Percentiles rank a stretch among this genome's conserved stretches.
phyloP scores from a whole-genome alignment of 2,113 vertebrate genomes.

The Peromyscus polionotus region DNA sequence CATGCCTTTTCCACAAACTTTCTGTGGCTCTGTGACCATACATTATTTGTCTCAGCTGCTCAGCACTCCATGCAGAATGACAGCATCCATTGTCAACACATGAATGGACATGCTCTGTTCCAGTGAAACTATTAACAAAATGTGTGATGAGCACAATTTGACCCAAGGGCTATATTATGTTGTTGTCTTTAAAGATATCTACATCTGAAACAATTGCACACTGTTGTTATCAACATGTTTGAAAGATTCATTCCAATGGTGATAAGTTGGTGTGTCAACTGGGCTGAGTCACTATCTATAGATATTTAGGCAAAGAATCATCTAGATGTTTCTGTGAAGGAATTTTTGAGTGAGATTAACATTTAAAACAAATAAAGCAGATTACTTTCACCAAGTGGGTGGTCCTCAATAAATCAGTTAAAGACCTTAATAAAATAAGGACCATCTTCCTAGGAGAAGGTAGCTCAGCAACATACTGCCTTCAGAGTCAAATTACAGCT shows the following conservation, averaged over 20 bases:
- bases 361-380: slow-evolving; percentile 13
- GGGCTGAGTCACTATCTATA: not conserved
- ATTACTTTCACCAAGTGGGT: not conserved
- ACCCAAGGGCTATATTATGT: not conserved
- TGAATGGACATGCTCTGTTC: not conserved
- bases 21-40: not conserved
- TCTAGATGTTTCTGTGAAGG: not conserved
- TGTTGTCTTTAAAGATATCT: not conserved
- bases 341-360: not conserved
- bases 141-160: not conserved
- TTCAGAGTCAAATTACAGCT: not conserved
- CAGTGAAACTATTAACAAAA: slow-evolving; percentile 42
- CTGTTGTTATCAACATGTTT: not conserved
- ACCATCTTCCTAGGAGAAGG: not conserved
- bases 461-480: not conserved
- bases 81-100: not conserved
- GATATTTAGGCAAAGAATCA: not conserved
- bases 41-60: not conserved
- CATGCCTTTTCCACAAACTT: not conserved
- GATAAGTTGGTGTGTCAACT: not conserved
- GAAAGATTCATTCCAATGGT: not conserved
- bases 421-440: not conserved
- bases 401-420: not conserved
- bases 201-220: not conserved
- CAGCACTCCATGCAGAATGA: not conserved